Evolutionary conservation across 2,797 vertebrate genomes (phyloP).

Genomic region (Catharus ustulatus): DNA sequence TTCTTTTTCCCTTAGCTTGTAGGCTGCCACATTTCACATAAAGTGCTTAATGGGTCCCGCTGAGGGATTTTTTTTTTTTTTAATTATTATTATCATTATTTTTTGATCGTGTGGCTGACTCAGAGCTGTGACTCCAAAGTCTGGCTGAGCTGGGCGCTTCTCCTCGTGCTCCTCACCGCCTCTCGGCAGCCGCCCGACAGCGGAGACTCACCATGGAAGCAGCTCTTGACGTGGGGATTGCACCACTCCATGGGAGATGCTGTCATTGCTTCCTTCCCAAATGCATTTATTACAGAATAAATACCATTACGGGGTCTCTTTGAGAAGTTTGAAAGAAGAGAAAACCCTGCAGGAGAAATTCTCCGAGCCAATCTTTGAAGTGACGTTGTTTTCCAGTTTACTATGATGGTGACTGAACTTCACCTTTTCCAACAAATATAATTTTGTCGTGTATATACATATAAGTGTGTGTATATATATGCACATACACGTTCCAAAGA

Average conservation of each 20-base stretch:
- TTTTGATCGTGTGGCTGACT: conserved; percentile 54
- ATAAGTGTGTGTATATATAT: conserved; percentile 64
- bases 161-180: conserved; percentile 43
- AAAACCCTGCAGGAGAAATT: conserved; percentile 58
- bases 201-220: conserved; percentile 49
- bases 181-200: conserved; percentile 53
- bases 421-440: conserved; percentile 73
- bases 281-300: conserved; percentile 67
- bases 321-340: conserved; percentile 59
- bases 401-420: conserved; percentile 75
- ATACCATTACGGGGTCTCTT: conserved; percentile 42
- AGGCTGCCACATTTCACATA: conserved; percentile 51
- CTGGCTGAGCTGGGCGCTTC: conserved; percentile 64
- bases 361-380: conserved; percentile 60
- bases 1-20: conserved; percentile 28
- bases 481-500: conserved; percentile 64
- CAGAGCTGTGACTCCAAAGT: conserved; percentile 67
- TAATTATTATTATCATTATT: not conserved
- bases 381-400: conserved; percentile 71
- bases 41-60: conserved; percentile 31
- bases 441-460: conserved; percentile 69
- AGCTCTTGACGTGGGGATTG: conserved; percentile 67
- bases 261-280: conserved; percentile 68
- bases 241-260: conserved; percentile 71
- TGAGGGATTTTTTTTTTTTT: not conserved